A percentile compares a stretch with the other conserved stretches of the same genome.
Conservation (phyloP, 1,140 invertebrate species). For the Chelonus insularis region DNA sequence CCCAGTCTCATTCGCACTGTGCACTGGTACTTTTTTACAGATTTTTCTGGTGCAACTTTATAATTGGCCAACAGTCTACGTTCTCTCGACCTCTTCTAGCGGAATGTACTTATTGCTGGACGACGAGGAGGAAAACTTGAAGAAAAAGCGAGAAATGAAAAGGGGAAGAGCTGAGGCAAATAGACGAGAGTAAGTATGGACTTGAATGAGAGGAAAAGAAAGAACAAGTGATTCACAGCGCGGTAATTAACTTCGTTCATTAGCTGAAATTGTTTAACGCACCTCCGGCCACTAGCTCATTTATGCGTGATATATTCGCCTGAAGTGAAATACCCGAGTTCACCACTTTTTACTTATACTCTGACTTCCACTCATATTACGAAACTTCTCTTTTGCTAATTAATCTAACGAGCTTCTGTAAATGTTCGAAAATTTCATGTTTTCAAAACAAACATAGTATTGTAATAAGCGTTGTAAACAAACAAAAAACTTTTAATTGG, state of each 20-base stretch:
- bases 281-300: slow-evolving; percentile 30
- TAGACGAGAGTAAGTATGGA: background rate
- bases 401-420: background rate
- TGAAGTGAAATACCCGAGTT: slow-evolving; percentile 5
- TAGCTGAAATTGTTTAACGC: slow-evolving; percentile 36
- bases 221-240: slow-evolving; percentile 18
- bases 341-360: slow-evolving; percentile 9
- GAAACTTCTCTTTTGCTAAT: slow-evolving; percentile 4
- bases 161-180: background rate
- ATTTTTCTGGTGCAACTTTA: slow-evolving; percentile 22
- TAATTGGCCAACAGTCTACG: slow-evolving; percentile 20
- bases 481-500: too few relatives aligned
- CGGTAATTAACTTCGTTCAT: slow-evolving; percentile 38
- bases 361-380: slow-evolving; percentile 3
- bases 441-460: background rate
- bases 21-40: slow-evolving; percentile 6
- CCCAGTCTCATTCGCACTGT: slow-evolving; percentile 5
- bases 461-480: background rate
- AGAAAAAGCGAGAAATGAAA: slow-evolving; percentile 12
- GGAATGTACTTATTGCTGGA: slow-evolving; percentile 1
- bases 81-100: background rate
- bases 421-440: background rate
- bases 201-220: slow-evolving; percentile 13
- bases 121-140: background rate
- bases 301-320: slow-evolving; percentile 28